Evolutionary conservation across 2,888 invertebrate species (phyloP).

Genomic region (Mythimna loreyi): DNA sequence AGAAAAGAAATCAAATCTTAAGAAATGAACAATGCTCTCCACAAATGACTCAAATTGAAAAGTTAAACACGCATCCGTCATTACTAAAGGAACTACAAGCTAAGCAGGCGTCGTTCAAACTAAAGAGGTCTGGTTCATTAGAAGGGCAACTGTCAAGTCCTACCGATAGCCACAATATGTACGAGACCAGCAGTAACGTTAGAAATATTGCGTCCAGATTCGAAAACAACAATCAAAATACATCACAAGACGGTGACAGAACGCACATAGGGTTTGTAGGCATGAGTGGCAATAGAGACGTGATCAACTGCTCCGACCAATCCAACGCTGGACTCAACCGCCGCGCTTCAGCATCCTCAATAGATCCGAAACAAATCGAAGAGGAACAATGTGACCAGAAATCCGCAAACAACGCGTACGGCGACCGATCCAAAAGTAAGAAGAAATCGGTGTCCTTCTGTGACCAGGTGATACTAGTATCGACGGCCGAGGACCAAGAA

Average conservation of each 20-base stretch:
- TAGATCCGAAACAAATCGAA: conserved; percentile 85
- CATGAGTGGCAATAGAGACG: conserved; percentile 86
- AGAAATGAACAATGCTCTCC: conserved; percentile 79
- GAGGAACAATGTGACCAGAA: conserved; percentile 83
- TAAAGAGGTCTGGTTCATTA: conserved; percentile 81
- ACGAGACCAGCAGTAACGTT: conserved; percentile 89
- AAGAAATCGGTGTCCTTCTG: conserved; percentile 99
- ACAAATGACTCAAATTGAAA: conserved; percentile 77
- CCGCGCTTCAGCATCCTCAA: conserved; percentile 84
- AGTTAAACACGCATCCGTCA: conserved; percentile 70
- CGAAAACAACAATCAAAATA: conserved; percentile 87
- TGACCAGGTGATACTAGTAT: conserved; percentile 97
- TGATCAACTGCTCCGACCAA: conserved; percentile 84
- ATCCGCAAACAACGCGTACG: conserved; percentile 79
- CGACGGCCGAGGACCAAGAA: conserved; percentile 97
- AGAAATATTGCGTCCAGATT: conserved; percentile 96
- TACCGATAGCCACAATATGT: conserved; percentile 71
- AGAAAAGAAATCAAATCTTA: conserved; percentile 92
- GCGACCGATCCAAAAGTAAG: conserved; percentile 92
- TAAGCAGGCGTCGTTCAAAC: conserved; percentile 92
- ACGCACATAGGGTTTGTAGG: conserved; percentile 85
- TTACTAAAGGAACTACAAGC: conserved; percentile 95
- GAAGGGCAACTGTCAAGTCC: conserved; percentile 82
- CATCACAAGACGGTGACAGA: conserved; percentile 78
- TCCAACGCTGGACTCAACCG: conserved; percentile 80